Evolutionary conservation across 2,113 vertebrate genomes (phyloP), one percentile per base, ranked within the genome.

Genomic region (Ariopsis seemanni): DNA sequence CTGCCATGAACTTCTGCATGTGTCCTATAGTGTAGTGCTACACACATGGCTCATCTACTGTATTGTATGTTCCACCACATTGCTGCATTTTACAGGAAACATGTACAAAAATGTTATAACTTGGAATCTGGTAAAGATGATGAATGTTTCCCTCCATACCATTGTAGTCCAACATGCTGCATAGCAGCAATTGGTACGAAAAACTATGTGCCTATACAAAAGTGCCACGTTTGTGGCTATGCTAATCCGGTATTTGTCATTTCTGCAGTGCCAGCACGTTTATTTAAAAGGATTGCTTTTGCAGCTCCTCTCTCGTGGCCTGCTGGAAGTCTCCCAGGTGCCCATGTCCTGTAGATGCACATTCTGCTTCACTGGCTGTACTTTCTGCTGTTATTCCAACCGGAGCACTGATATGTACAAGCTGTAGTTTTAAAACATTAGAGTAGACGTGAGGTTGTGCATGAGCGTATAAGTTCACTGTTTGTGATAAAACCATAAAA

Each of bases 251-350:
- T 82, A 27, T 65, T 77, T 77, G 53, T 82, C 84, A 11, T 85
- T 84, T 50, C n/a, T 55, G 85, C 57, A n/a, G 30, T 14, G 52
- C 57, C 60, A 67, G 30, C 71, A 65, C 69, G 65, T 67, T 84
- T 83, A 84, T 48, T 82, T 74, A 74, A 69, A 22, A 18, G 17
- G 34, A 62, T 82, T 48, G 55, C 30, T 81, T 60, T 83, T 72
- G 25, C 53, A 57, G 20, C 75, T 62, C 78, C n/a, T 52, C n/a
- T 55, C 74, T 86, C 8, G 18, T 55, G 62, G 72, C 25, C 27
- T 72, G 34, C 14, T 87, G 42, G 48, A 79, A 18, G 58, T 25
- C 1, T 48, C 42, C 60, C 78, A 50, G 72, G 57, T 72, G 83
- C 42, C 18, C 7, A 25, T 82, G 67, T 52, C 72, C 50, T 55